These are phyloP conservation scores for Ferrisia virgata DNA, from an alignment of 2,888 invertebrate species.

Conservation along the genomic window DNA sequence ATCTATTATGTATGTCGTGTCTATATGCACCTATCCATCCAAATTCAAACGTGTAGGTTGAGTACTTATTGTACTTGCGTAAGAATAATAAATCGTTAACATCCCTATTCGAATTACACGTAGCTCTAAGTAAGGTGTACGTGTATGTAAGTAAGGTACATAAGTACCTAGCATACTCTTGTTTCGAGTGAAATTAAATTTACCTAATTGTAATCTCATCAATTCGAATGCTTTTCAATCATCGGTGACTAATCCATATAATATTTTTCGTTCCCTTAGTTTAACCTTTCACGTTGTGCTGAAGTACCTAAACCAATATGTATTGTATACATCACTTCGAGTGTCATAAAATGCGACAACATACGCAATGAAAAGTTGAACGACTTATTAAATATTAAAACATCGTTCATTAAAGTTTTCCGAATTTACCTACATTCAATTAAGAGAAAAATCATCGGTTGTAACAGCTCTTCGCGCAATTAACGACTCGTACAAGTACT, in stretches of 20 bases:
- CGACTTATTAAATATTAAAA: background rate
- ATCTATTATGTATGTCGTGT: no score
- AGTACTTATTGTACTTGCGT: no score
- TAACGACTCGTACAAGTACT: background rate
- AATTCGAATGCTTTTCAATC: background rate
- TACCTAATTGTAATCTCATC: background rate
- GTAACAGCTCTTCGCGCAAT: background rate
- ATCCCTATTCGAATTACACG: no score
- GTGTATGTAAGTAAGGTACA: no score
- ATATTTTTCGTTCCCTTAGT: background rate
- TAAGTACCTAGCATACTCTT: no score
- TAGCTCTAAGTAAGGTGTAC: no score
- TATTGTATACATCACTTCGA: no score
- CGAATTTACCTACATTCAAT: background rate
- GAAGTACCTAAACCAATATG: no score
- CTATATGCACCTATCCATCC: no score
- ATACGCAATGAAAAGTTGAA: background rate
- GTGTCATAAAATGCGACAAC: background rate
- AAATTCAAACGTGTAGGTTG: no score
- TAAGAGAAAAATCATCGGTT: background rate
- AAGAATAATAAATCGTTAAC: no score
- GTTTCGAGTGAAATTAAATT: background rate
- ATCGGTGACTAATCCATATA: background rate
- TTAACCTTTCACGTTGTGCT: background rate
- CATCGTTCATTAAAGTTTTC: background rate